Percentiles rank a stretch among this genome's conserved stretches.
phyloP scores from a whole-genome alignment of 2,113 vertebrate genomes.

The Eptesicus fuscus region DNA sequence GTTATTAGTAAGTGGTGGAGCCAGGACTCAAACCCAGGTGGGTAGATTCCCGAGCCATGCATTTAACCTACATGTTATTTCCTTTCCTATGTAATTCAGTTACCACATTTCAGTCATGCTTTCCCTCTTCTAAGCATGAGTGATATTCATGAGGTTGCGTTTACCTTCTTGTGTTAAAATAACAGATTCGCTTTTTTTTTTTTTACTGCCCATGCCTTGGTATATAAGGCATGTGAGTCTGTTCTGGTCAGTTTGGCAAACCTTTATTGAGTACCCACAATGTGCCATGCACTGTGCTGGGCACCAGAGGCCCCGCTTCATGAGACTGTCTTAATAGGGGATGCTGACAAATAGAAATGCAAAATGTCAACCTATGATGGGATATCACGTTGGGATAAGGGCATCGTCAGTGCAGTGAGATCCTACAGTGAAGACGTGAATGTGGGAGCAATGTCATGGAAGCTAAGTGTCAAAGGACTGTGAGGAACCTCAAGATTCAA shows the following conservation, averaged over 20 bases:
- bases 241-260: neutral
- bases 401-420: neutral
- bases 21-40: neutral
- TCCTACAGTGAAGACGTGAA: neutral
- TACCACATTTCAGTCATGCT: neutral
- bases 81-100: neutral
- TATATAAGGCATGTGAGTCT: neutral
- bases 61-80: too few relatives aligned
- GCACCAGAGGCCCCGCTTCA: neutral
- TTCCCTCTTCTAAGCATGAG: neutral
- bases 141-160: neutral
- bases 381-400: neutral
- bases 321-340: neutral
- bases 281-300: neutral
- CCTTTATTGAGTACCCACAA: neutral
- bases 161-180: neutral
- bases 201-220: neutral
- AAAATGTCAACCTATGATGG: neutral
- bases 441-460: neutral
- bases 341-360: neutral
- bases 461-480: neutral
- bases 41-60: neutral
- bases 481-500: too few relatives aligned
- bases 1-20: neutral
- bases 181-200: neutral